phyloP scores from a whole-genome alignment of 2,113 vertebrate species.

The Zosterops pallidus region DNA sequence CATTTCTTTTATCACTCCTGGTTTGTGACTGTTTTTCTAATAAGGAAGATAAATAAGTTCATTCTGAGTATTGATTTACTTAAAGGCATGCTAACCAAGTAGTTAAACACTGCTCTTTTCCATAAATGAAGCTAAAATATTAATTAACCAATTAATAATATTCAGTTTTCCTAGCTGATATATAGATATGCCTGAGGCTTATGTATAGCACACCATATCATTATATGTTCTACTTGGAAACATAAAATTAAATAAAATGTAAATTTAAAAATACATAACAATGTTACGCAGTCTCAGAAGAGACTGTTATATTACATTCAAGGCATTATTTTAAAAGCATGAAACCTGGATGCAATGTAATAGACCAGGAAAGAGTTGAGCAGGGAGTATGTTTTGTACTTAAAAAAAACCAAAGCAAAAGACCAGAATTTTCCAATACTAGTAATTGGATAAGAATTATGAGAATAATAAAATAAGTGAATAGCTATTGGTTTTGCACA shows the following conservation, averaged over 20 bases:
- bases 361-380: neutral
- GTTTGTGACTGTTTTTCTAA: slow-evolving; percentile 30
- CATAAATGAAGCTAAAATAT: slow-evolving; percentile 60
- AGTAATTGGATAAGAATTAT: neutral
- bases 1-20: slow-evolving; percentile 17
- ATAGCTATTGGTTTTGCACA: neutral
- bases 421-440: neutral
- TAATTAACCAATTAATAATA: slow-evolving; percentile 59
- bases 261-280: slow-evolving; percentile 7
- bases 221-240: neutral
- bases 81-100: slow-evolving; percentile 51
- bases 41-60: slow-evolving; percentile 47
- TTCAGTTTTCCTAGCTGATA: neutral
- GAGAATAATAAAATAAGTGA: neutral
- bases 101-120: slow-evolving; percentile 57
- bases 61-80: slow-evolving; percentile 55
- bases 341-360: neutral
- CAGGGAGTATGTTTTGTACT: neutral
- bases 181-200: neutral
- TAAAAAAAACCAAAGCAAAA: neutral
- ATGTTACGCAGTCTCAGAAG: neutral
- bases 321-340: neutral
- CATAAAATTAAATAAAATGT: slow-evolving; percentile 12
- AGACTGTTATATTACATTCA: neutral
- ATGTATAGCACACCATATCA: neutral